phyloP scores from a whole-genome alignment of 2,113 vertebrate species.

The Ailurus styani region DNA sequence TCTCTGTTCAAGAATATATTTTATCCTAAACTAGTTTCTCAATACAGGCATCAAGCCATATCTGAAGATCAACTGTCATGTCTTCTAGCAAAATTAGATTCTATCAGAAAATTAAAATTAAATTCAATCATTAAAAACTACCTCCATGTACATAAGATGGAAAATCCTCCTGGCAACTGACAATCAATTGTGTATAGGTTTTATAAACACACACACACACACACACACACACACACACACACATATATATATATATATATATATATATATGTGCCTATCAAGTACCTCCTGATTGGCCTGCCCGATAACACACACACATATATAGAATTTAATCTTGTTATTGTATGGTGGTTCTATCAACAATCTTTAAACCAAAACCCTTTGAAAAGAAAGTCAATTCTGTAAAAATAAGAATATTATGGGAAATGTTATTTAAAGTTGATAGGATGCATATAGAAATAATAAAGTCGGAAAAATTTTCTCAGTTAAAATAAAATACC shows the following conservation, averaged over 20 bases:
- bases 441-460: background rate
- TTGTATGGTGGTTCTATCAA: background rate
- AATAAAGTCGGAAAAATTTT: background rate
- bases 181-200: background rate
- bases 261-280: background rate
- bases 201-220: background rate
- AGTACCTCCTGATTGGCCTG: background rate
- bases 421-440: background rate
- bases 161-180: background rate
- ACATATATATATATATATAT: background rate
- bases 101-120: background rate
- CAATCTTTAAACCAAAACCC: background rate
- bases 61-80: background rate
- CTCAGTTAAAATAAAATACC: conserved; percentile 1
- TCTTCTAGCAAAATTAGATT: background rate
- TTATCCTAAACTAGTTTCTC: background rate
- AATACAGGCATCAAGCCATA: background rate
- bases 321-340: background rate
- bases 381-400: background rate
- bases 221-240: background rate
- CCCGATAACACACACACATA: background rate
- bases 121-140: background rate
- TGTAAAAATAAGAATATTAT: background rate
- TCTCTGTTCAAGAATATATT: background rate
- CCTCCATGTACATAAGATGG: background rate